A percentile compares a stretch with the other conserved stretches of the same genome.
These are phyloP conservation scores for Salvelinus fontinalis DNA, from an alignment of 2,113 vertebrate species.

Conservation along the genomic window DNA sequence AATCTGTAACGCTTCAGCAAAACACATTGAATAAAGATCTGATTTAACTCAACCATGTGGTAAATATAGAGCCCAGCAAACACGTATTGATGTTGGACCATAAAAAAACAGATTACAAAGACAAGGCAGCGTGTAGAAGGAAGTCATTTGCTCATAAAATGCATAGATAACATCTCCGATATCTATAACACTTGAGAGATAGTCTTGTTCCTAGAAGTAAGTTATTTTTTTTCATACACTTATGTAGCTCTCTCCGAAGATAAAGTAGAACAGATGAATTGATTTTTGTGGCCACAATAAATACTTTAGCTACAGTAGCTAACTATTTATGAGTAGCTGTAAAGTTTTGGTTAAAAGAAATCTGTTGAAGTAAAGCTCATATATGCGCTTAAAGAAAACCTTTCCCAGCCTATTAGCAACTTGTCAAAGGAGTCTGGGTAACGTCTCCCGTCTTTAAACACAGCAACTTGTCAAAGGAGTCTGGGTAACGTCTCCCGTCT, in stretches of 20 bases:
- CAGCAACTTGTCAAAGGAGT: no score
- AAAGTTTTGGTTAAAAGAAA: no score
- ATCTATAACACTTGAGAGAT: conserved; percentile 1
- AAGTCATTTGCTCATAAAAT: conserved; percentile 63
- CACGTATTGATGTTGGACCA: conserved; percentile 52
- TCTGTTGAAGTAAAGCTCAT: no score
- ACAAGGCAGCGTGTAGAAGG: conserved; percentile 24
- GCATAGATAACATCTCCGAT: conserved; percentile 40
- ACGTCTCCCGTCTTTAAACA: conserved; percentile 1
- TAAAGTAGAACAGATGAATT: conserved; percentile 35
- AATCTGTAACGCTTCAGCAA: no score
- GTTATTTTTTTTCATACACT: not conserved
- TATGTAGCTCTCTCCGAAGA: conserved; percentile 43
- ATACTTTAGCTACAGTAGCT: conserved; percentile 37
- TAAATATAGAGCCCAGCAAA: conserved; percentile 56
- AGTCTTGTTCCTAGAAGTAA: no score
- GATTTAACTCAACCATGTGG: conserved; percentile 62
- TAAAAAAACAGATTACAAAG: conserved; percentile 50
- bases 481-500: not conserved
- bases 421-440: no score
- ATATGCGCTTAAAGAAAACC: no score
- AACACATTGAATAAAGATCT: conserved; percentile 42
- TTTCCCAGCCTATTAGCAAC: no score
- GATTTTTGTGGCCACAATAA: conserved; percentile 8
- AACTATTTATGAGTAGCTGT: not conserved